Evolutionary conservation across 2,113 vertebrate species (phyloP).

Genomic region (Gopherus evgoodei): DNA sequence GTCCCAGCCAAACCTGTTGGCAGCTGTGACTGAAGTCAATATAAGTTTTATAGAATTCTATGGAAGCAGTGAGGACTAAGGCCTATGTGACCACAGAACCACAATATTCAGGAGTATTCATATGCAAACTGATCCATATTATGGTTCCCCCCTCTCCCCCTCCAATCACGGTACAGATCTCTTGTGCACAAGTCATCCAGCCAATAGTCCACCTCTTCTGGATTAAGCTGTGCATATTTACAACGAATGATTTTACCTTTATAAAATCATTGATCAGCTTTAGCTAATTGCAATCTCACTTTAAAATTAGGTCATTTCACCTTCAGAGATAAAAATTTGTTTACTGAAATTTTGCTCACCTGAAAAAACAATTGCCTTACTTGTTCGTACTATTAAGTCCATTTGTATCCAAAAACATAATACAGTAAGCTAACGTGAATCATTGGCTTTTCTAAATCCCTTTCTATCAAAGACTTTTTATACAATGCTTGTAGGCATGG

Average conservation of each 20-base stretch:
- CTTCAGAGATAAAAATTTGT: not conserved
- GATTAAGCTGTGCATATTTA: not conserved
- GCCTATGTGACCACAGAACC: not conserved
- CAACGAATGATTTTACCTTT: not conserved
- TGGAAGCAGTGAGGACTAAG: accelerated
- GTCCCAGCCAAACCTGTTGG: constrained; percentile 12
- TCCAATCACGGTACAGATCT: not conserved
- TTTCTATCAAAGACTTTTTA: not conserved
- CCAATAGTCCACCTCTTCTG: not conserved
- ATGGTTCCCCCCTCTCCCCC: not conserved
- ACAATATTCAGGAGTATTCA: not conserved
- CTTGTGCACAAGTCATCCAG: not conserved
- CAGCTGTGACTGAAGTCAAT: constrained; percentile 19
- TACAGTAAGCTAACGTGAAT: not conserved
- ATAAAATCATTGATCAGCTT: constrained; percentile 8
- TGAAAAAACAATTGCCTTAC: not conserved
- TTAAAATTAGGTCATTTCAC: not conserved
- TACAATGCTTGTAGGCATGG: not conserved
- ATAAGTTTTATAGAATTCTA: constrained; percentile 5
- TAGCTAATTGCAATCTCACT: not conserved
- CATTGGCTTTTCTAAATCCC: not conserved
- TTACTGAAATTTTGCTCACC: not conserved
- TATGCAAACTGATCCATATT: not conserved
- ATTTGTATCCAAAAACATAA: not conserved
- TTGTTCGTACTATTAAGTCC: not conserved